Evolutionary conservation across 2,797 vertebrate species (phyloP).

Genomic region (Picus viridis): DNA sequence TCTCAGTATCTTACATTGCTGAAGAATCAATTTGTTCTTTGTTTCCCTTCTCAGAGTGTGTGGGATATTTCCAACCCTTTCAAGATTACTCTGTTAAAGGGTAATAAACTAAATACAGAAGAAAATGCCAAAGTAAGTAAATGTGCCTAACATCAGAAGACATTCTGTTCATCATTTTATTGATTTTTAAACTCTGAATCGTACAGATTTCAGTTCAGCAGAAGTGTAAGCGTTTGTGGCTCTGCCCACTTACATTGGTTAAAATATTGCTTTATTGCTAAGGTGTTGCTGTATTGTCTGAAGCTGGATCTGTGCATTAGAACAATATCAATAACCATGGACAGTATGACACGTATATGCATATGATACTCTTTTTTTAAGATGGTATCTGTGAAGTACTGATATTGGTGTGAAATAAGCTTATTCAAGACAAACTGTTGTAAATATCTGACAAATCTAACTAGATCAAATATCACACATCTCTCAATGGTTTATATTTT

Average conservation of each 20-base stretch:
- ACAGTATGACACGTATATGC: not conserved
- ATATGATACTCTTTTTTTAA: not conserved
- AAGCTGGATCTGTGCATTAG: not conserved
- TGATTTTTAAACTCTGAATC: not conserved
- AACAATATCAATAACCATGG: not conserved
- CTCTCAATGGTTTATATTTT: not conserved
- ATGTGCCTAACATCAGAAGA: not conserved
- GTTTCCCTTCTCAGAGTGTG: conserved; percentile 79
- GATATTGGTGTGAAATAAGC: not conserved
- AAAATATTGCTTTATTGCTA: not conserved
- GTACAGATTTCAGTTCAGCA: not conserved
- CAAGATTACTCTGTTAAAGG: conserved; percentile 90
- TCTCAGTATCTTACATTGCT: not conserved
- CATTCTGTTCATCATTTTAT: not conserved
- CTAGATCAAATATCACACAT: not conserved
- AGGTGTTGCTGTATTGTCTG: not conserved
- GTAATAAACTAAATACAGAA: conserved; percentile 95
- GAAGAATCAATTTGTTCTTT: not conserved
- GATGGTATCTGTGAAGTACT: not conserved
- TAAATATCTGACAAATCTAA: not conserved
- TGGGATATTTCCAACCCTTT: conserved; percentile 89
- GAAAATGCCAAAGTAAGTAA: conserved; percentile 90
- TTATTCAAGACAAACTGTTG: not conserved
- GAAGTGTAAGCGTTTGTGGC: not conserved
- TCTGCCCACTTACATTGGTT: not conserved